A percentile compares a stretch with the other conserved stretches of the same genome.
These are phyloP conservation scores for Drosophila trichaetosa DNA, from an alignment of 2,888 invertebrate species.

Conservation along the genomic window DNA sequence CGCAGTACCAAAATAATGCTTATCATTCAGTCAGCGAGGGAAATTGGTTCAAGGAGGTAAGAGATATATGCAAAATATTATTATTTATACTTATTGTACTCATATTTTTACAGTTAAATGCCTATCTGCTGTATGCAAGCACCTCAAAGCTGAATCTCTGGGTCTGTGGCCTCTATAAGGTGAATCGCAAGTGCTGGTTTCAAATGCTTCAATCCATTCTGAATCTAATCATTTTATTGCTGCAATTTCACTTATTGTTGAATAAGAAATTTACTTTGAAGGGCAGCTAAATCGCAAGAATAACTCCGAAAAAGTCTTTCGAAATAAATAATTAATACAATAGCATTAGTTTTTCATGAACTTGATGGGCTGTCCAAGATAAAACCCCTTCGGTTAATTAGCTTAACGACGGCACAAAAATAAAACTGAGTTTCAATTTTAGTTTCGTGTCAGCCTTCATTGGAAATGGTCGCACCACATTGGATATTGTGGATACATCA, in stretches of 20 bases:
- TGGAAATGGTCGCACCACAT: conserved; percentile 27
- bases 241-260: conserved; percentile 42
- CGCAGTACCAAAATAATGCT: conserved; percentile 33
- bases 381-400: conserved; percentile 18
- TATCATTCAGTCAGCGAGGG: conserved; percentile 14
- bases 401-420: background rate
- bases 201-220: conserved; percentile 28
- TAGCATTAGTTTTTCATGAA: too few relatives aligned
- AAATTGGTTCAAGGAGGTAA: conserved; percentile 21
- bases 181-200: conserved; percentile 27
- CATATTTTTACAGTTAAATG: conserved; percentile 33
- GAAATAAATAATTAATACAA: background rate
- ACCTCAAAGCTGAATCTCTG: conserved; percentile 25
- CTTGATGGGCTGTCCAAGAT: background rate
- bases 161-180: conserved; percentile 42
- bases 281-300: background rate
- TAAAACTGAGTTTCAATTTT: background rate
- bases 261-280: background rate
- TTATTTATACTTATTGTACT: background rate
- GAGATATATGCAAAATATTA: background rate
- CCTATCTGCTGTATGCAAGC: conserved; percentile 35
- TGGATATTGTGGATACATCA: conserved; percentile 19
- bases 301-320: too few relatives aligned
- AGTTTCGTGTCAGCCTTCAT: conserved; percentile 13
- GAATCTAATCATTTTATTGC: conserved; percentile 9